Conservation (phyloP, 1,140 invertebrate genomes). For the Calephelis virginiensis region DNA sequence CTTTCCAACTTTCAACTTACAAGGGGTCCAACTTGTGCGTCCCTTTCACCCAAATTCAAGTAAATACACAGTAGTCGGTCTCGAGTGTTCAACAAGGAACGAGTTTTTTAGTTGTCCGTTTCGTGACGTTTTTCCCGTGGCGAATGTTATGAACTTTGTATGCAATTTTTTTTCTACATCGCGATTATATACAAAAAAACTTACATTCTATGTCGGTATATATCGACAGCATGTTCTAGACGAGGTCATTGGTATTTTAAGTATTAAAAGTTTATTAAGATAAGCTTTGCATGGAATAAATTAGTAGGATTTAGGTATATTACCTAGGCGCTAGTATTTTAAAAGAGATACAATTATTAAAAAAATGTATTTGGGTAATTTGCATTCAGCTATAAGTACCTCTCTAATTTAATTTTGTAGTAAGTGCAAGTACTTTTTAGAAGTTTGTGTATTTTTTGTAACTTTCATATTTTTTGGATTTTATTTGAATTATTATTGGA, state of each 20-base stretch:
- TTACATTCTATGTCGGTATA: constrained; percentile 2
- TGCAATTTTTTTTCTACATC: constrained; percentile 53
- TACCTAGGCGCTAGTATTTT: not conserved
- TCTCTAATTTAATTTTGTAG: no score
- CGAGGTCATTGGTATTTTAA: constrained; percentile 1
- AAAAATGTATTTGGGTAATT: no score
- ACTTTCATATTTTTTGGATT: no score
- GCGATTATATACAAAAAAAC: not conserved
- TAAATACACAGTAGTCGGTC: constrained; percentile 70
- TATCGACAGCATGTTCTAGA: constrained; percentile 1
- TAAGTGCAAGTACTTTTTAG: no score
- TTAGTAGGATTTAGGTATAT: not conserved
- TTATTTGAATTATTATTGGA: no score
- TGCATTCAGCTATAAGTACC: no score
- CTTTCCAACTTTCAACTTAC: constrained; percentile 31
- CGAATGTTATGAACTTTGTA: constrained; percentile 52
- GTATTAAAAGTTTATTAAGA: not conserved
- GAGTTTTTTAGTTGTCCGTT: constrained; percentile 67
- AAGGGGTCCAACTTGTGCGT: constrained; percentile 26
- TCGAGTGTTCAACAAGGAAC: constrained; percentile 60
- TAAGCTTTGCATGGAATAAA: not conserved
- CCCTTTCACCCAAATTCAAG: constrained; percentile 41
- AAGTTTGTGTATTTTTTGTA: no score
- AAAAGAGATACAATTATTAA: no score
- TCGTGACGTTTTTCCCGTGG: constrained; percentile 61